Base-by-base conservation (phyloP, 2,888 invertebrate genomes). In the Thymelicus sylvestris region DNA sequence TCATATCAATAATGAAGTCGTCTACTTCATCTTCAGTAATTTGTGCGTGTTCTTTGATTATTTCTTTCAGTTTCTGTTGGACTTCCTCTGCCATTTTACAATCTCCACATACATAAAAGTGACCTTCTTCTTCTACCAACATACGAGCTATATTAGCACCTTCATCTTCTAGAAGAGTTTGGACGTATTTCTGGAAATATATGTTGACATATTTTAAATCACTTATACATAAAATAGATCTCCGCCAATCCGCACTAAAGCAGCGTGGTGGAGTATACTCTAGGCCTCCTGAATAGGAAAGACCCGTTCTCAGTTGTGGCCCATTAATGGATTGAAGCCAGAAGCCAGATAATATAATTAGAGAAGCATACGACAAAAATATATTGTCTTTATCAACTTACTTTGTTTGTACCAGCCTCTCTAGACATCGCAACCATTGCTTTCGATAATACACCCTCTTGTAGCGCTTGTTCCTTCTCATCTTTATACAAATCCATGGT, bases 11-110 rank as follows among this genome's bases (percentile, higher is more conserved):
- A 91, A 99, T 96, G 81, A 96, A 98, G 75, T 95, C 96, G 83
- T 97, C 97, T 10, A 97, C 97, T 87, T 98, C 96, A 72, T 95
- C 94, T 67, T 97, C 96, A 6, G 94, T 93, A 95, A 98, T 95
- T 75, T 95, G 91, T 60, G 97, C 96, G 80, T 94, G 85, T 73
- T 80, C 80, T 83, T 96, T 95, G 66, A 98, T 95, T 66, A 98
- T 96, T 75, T 94, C 95, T 89, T 97, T 97, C 70, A 99, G 92
- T 52, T 97, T 98, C 84, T 97, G 97, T 87, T 97, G 97, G 7
- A 99, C 99, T 86, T 98, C 97, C 85, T 98, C 98, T 0, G 99
- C 99, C 99, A 99, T 99, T 74, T 98, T 98, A 80, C 98, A 98
- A 90, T 99, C 99, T 10, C 99, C 99, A 81, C 99, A 99, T 0